Conservation (phyloP, 2,113 vertebrate species). For the Engraulis encrasicolus region DNA sequence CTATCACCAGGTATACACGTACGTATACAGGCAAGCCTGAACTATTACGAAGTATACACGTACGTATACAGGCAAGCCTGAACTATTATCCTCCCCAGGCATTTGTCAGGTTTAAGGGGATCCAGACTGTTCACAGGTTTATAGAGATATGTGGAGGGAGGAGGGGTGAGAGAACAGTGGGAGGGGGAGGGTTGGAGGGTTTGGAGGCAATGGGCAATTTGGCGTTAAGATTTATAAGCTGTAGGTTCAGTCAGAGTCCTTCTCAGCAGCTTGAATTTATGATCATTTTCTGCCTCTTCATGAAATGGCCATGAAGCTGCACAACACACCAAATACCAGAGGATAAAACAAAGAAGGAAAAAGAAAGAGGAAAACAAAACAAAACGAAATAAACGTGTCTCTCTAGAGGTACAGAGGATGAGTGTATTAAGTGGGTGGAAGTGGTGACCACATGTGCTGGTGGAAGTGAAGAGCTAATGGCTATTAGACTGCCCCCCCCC, state of each 20-base stretch:
- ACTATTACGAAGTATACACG: background rate
- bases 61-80: slow-evolving; percentile 18
- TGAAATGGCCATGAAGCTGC: background rate
- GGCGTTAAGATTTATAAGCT: slow-evolving; percentile 3
- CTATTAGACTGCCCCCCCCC: background rate
- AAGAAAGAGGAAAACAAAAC: background rate
- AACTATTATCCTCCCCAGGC: too few species aligned
- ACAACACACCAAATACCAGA: too few species aligned
- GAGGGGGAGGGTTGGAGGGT: too few species aligned
- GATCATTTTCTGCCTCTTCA: background rate
- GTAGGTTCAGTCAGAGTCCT: background rate
- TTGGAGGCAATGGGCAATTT: too few species aligned
- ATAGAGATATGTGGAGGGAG: slow-evolving; percentile 23
- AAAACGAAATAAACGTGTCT: background rate
- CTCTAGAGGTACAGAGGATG: background rate
- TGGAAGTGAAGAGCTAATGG: background rate
- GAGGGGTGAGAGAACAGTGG: slow-evolving; percentile 20
- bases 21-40: slow-evolving; percentile 17
- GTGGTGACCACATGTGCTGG: background rate
- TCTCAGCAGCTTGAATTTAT: slow-evolving; percentile 2
- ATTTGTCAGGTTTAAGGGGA: too few species aligned
- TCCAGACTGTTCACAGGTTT: background rate
- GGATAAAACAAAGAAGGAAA: background rate
- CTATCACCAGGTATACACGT: background rate
- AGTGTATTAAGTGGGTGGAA: background rate